phyloP scores from a whole-genome alignment of 2,113 vertebrate species.

The Axis porcinus region DNA sequence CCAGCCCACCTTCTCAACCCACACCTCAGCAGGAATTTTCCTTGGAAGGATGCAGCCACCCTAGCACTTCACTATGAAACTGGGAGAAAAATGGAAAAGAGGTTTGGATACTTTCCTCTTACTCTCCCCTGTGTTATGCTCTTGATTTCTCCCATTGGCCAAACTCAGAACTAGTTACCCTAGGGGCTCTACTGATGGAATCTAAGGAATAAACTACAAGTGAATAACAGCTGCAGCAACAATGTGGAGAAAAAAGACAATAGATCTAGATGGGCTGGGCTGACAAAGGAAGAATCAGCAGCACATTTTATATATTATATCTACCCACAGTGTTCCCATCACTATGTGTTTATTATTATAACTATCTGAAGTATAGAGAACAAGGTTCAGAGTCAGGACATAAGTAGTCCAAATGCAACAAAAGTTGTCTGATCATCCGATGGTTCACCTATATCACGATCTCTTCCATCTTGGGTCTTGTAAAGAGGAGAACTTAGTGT shows the following conservation, averaged over 20 bases:
- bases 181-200: not conserved
- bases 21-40: not conserved
- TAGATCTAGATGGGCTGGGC: accelerated
- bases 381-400: not conserved
- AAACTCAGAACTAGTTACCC: not conserved
- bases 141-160: not conserved
- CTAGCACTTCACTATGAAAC: not conserved
- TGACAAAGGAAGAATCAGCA: not conserved
- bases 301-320: not conserved
- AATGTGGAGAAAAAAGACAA: not conserved
- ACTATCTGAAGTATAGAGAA: not conserved
- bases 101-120: not conserved
- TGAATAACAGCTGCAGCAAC: too few relatives aligned
- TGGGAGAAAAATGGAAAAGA: not conserved
- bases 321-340: not conserved
- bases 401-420: not conserved
- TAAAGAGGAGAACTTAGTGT: not conserved
- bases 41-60: not conserved
- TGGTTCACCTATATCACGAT: not conserved
- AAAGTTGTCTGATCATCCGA: not conserved
- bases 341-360: not conserved
- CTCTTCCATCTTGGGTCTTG: not conserved
- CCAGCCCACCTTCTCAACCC: not conserved
- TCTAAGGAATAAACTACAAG: not conserved
- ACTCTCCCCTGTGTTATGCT: not conserved